Evolutionary conservation across 2,888 invertebrate genomes (phyloP), one percentile per base, ranked within the genome.

Genomic region (Chironomus riparius): DNA sequence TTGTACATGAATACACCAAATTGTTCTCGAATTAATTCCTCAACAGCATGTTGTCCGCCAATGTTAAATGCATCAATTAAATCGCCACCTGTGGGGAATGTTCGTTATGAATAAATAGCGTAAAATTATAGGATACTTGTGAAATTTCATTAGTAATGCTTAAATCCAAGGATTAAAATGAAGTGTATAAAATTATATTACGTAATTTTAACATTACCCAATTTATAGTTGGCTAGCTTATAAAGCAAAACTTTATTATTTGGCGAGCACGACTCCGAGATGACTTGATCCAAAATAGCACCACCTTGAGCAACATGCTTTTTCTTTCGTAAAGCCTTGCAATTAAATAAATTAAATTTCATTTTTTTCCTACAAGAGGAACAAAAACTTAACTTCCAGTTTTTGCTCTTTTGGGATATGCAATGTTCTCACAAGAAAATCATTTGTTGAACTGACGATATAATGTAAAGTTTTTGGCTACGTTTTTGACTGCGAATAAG

Each of bases 1-100:
- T 90, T 90, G 81, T 96, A 95, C 92, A 94, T 94, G 80, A 96
- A 89, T 7, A 93, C 88, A 0, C 92, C 90, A 81, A 96, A 95
- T 82, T 95, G 93, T 77, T 94, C 93, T 7, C 91, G 87, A 74
- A 97, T 92, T 73, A 95, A 83, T 81, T 92, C 91, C 82, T 95
- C 95, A 0, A 94, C 93, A 76, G 93, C 92, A 13, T 87, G 83
- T 83, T 93, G 91, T 0, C 96, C 95, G 0, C 95, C 94, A 76
- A 89, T 87, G 77, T 92, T 91, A 81, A 94, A 95, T 0, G 95
- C 93, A 79, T 95, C 94, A 70, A 97, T 88, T 15, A 97, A 85
- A 79, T 96, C 92, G 4, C 97, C 97, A 65, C 95, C 91, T 89
- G 79, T 2, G 47, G 74, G 56, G 47, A 76, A 76, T 21, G 50